phyloP scores from a whole-genome alignment of 2,113 vertebrate species.

The Misgurnus mizolepis region DNA sequence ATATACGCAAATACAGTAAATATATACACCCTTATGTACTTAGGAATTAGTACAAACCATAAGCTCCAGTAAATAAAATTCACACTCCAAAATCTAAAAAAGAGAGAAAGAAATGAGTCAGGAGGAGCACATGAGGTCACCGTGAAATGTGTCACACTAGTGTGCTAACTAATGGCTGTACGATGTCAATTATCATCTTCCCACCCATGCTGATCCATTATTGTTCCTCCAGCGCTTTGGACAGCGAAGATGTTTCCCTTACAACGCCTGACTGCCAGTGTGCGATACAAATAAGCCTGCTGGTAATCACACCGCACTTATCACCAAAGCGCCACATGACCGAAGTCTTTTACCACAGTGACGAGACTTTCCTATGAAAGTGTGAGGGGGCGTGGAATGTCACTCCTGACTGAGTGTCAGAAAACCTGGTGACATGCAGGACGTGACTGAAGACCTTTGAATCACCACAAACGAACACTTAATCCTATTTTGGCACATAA shows the following conservation, averaged over 20 bases:
- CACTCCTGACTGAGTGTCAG: not conserved
- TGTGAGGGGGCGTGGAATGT: constrained; percentile 63
- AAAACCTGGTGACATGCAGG: constrained; percentile 4
- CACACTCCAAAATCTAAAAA: constrained; percentile 94
- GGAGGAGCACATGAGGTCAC: not conserved
- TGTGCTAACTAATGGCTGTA: constrained; percentile 34
- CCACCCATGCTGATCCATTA: constrained; percentile 56
- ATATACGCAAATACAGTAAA: not conserved
- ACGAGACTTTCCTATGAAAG: constrained; percentile 55
- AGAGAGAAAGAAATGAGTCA: not conserved
- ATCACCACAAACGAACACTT: constrained; percentile 4
- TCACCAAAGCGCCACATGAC: constrained; percentile 49
- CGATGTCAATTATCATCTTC: constrained; percentile 48
- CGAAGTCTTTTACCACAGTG: constrained; percentile 35
- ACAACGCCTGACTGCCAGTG: not conserved
- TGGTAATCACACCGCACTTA: constrained; percentile 50
- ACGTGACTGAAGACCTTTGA: not conserved
- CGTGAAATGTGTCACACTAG: constrained; percentile 38
- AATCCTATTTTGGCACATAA: not conserved
- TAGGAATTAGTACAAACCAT: constrained; percentile 81
- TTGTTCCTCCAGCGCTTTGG: constrained; percentile 47
- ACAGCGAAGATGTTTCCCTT: constrained; percentile 50
- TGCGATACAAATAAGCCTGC: constrained; percentile 41
- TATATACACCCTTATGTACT: not conserved
- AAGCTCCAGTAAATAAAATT: constrained; percentile 98